Evolutionary conservation across 1,140 invertebrate genomes (phyloP).

Genomic region (Bacillus rossius): DNA sequence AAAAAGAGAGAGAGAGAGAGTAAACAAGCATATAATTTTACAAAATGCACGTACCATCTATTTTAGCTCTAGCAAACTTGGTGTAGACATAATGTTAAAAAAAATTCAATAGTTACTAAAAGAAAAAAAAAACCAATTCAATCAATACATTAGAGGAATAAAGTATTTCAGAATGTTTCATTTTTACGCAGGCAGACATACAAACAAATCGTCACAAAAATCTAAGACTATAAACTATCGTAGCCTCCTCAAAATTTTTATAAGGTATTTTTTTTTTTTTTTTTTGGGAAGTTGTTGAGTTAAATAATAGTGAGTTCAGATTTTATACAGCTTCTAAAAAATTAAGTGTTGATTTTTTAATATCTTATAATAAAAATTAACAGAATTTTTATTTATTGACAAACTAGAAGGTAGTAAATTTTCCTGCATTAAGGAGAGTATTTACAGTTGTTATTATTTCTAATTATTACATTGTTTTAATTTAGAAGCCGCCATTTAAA

Average conservation of each 20-base stretch:
- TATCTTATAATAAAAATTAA: constrained; percentile 5
- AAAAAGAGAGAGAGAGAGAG: neutral
- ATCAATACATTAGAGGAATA: neutral
- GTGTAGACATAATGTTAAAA: neutral
- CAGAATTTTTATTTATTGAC: neutral
- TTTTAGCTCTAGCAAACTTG: too few species aligned
- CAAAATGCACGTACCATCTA: too few species aligned
- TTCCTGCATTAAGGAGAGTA: neutral
- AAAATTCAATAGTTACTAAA: neutral
- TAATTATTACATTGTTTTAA: neutral
- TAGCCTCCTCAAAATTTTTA: constrained; percentile 19
- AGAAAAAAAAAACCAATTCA: neutral
- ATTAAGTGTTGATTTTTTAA: constrained; percentile 1
- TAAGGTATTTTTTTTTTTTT: constrained; percentile 3
- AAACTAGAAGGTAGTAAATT: constrained; percentile 4
- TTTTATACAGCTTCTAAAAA: neutral
- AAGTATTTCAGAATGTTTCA: neutral
- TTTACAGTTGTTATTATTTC: neutral
- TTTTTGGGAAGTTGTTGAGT: neutral
- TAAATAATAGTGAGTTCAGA: too few species aligned
- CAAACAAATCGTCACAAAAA: constrained; percentile 16
- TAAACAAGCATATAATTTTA: neutral
- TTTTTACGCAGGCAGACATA: constrained; percentile 8
- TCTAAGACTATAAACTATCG: constrained; percentile 16
- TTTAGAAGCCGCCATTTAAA: neutral